Percentiles rank a stretch among this genome's conserved stretches.
Conservation (phyloP, 2,113 vertebrate genomes). For the Rhodinocichla rosea region DNA sequence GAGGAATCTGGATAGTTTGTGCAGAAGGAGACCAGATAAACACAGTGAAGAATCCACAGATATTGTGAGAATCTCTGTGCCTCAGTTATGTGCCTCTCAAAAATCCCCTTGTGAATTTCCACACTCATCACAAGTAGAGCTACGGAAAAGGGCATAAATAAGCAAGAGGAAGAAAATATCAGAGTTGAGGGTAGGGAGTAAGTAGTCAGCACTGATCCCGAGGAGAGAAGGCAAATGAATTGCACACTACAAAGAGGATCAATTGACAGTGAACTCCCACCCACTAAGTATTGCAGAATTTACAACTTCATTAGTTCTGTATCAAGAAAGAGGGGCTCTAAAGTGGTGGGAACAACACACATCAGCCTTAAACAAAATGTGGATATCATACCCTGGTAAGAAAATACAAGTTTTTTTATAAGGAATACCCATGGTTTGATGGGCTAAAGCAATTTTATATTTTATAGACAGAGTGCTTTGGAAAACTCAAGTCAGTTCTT, state of each 20-base stretch:
- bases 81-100: accelerated
- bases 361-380: not conserved
- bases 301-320: not conserved
- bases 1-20: not conserved
- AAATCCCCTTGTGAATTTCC: not conserved
- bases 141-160: not conserved
- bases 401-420: not conserved
- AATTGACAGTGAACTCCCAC: not conserved
- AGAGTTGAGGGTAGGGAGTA: not conserved
- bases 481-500: not conserved
- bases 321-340: not conserved
- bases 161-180: not conserved
- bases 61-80: not conserved
- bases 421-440: not conserved
- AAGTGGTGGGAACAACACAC: not conserved
- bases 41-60: not conserved
- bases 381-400: not conserved
- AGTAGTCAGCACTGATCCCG: not conserved
- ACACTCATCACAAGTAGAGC: not conserved
- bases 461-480: not conserved
- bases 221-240: not conserved
- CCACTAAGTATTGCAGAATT: accelerated
- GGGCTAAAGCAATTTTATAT: not conserved
- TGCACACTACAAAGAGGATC: not conserved
- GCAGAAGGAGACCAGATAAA: not conserved